Base-by-base conservation (phyloP, 2,113 vertebrate genomes). In the Eurystomus gularis region DNA sequence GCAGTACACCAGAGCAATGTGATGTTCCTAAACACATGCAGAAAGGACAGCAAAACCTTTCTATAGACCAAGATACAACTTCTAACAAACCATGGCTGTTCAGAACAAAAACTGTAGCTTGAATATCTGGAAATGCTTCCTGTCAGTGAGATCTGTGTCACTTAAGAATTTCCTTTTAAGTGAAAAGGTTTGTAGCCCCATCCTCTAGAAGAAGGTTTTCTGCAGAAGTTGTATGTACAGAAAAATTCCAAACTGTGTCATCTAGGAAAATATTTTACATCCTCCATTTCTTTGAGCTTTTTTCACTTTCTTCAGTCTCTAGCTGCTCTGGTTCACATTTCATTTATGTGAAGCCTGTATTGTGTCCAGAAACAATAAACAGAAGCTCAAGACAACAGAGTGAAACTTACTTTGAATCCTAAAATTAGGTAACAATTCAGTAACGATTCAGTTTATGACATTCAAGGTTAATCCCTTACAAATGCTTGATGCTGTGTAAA, bases 401-500 rank as follows among this genome's bases (percentile, higher is more conserved):
- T 24, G 46, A 71, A 93, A 40, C 55, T 81, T 16, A 7, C 55
- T 70, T 70, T 86, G 62, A 90, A 71, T 90, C 55, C 68, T 90
- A 39, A 88, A 90, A 88, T 83, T 61, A 58, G 82, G 46, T 81
- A 86, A 66, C 4, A 1, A 37, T 77, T 90, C 73, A 57, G 51
- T 86, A 85, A 91, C 29, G 8, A 68, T 88, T 93, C 66, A 60
- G 42, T 93, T 90, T 93, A 39, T 83, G 64, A 39, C 52, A 71
- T 80, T 91, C 4, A 2, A 21, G 42, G 58, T 85, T 82, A 94
- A 66, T 82, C 79, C 44, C 57, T 57, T 81, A 61, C 49, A 91
- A 94, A 85, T 91, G 49, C 49, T 92, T 77, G 62, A 61, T 93
- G 46, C 79, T 88, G 11, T 95, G 68, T 91, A 91, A 94, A 93